These are phyloP conservation scores for Trachelus troglodyta DNA, from an alignment of 2,888 invertebrate species.

Conservation along the genomic window DNA sequence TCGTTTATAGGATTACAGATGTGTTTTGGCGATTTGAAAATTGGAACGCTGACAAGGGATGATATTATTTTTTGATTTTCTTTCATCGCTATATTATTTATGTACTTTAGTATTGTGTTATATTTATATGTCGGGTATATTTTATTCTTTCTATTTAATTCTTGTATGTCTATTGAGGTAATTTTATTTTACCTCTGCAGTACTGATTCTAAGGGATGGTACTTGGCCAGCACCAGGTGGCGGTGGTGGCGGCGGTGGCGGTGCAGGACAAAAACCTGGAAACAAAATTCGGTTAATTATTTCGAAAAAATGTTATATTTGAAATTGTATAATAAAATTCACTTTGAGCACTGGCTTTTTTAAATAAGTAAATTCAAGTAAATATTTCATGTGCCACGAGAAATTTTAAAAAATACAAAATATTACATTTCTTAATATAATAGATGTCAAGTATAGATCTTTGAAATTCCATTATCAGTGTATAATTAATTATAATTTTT, in stretches of 20 bases:
- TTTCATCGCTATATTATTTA: too few species aligned
- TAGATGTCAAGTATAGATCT: not conserved
- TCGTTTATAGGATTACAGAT: not conserved
- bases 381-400: too few species aligned
- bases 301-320: not conserved
- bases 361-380: too few species aligned
- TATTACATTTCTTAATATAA: not conserved
- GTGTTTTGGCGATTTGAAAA: not conserved
- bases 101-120: too few species aligned
- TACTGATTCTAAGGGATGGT: constrained; percentile 67
- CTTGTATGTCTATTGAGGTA: not conserved
- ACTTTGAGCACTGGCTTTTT: not conserved
- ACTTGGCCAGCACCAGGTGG: constrained; percentile 69
- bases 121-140: too few species aligned
- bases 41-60: not conserved
- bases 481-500: too few species aligned
- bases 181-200: constrained; percentile 64
- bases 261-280: constrained; percentile 57
- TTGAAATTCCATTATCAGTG: not conserved
- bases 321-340: not conserved
- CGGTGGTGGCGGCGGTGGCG: constrained; percentile 72
- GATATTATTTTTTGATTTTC: not conserved
- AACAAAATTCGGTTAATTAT: constrained; percentile 26
- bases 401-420: not conserved
- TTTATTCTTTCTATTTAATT: not conserved